Conservation (phyloP, 2,113 vertebrate genomes). For the mouse (Mus musculus) region GRCm39 chr7:112097001-112097500, state of each 20-base stretch:
- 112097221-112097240: not conserved
- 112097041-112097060: not conserved
- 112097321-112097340: too few relatives aligned
- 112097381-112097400: too few relatives aligned
- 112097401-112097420: too few relatives aligned
- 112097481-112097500: not conserved
- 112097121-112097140: slow-evolving; percentile 7
- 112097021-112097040: not conserved
- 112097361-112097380: too few relatives aligned
- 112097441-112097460: not conserved
- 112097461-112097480: not conserved
- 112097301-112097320: too few relatives aligned
- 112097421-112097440: not conserved
- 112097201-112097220: not conserved
- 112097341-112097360: too few relatives aligned
- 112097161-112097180: not conserved
- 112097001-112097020: not conserved
- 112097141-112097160: not conserved
- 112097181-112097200: not conserved
- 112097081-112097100: not conserved
- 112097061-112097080: not conserved
- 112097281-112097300: too few relatives aligned
- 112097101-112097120: not conserved
- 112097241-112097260: too few relatives aligned
- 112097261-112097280: too few relatives aligned